Base-by-base conservation (phyloP, 64 coral and sea anemone species). In the Trachythela sp. region DNA sequence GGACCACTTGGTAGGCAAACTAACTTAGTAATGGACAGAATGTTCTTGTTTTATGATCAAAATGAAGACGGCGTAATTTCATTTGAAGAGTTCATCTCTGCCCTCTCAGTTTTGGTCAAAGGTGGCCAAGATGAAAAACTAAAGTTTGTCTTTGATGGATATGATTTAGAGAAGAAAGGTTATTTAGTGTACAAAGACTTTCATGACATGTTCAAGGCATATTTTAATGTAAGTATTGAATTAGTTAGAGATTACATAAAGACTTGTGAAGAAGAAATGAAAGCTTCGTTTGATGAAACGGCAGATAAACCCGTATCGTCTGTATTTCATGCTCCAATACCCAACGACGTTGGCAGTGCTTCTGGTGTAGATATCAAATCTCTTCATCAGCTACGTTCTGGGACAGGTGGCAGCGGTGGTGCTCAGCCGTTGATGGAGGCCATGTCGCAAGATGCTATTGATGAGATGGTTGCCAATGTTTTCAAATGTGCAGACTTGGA, bases 391-490 rank as follows among this genome's bases (percentile, higher is more conserved):
- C 36, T 92, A n/a, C 86, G 70, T 83, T 90, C 89, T 48, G 96
- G 96, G 0, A 43, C 89, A 8, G 85, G 60, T 38, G 60, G 32
- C 5, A 94, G 56, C 45, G 84, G 48, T 50, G 91, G 96, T 15
- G 92, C 90, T 1, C 92, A 89, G 89, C 96, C 96, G 45, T 92
- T 99, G 0, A 99, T 99, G 96, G 96, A 99, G 39, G 96, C 93
- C 18, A 99, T 99, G 96, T 99, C 96, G 14, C 96, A 99, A 58
- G 96, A 99, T 88, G 96, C 96, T 17, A 99, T 99, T 85, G 93
- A 99, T 89, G 96, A 99, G 72, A 99, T 99, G 96, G 96, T 99
- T 8, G 89, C 94, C 18, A 94, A 99, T 93, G 96, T 99, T 15
- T 99, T 99, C 67, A 60, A 87, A 24, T 88, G 90, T 49, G 96